A percentile compares a stretch with the other conserved stretches of the same genome.
Evolutionary conservation across 2,888 invertebrate species (phyloP).

Genomic region (Gortyna flavago): DNA sequence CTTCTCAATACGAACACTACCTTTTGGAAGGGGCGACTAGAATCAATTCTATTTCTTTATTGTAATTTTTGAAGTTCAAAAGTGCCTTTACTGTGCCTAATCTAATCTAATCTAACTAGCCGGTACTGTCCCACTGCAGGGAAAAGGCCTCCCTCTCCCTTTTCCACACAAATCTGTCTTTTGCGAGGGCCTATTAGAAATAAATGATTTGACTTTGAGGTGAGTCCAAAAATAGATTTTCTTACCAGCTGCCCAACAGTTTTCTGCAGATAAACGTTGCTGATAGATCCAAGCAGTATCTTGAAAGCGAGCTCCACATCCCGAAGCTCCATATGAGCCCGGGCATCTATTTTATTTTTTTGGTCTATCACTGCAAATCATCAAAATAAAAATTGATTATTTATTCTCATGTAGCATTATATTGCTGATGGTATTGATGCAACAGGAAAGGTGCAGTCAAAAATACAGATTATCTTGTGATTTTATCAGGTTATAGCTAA

Average conservation of each 20-base stretch:
- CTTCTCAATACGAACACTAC: no score
- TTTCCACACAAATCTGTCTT: no score
- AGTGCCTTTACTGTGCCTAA: no score
- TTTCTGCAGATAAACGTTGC: slow-evolving; percentile 76
- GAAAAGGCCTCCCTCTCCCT: no score
- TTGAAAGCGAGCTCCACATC: slow-evolving; percentile 83
- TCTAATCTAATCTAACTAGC: no score
- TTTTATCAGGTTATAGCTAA: not conserved
- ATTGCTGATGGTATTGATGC: not conserved
- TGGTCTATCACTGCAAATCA: slow-evolving; percentile 77
- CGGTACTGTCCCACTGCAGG: no score
- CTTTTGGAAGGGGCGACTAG: no score
- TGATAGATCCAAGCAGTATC: slow-evolving; percentile 79
- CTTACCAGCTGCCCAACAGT: slow-evolving; percentile 84
- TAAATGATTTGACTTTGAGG: no score
- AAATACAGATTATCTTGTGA: not conserved
- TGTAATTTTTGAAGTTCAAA: no score
- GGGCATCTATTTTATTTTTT: slow-evolving; percentile 78
- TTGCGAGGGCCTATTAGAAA: no score
- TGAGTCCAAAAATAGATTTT: not conserved
- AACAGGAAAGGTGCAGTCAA: not conserved
- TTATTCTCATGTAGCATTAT: not conserved
- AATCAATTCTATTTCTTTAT: no score
- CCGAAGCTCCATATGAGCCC: slow-evolving; percentile 75
- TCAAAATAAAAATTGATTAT: not conserved